A percentile compares a stretch with the other conserved stretches of the same genome.
phyloP scores from a whole-genome alignment of 2,888 invertebrate genomes.

The Theristus sp. region DNA sequence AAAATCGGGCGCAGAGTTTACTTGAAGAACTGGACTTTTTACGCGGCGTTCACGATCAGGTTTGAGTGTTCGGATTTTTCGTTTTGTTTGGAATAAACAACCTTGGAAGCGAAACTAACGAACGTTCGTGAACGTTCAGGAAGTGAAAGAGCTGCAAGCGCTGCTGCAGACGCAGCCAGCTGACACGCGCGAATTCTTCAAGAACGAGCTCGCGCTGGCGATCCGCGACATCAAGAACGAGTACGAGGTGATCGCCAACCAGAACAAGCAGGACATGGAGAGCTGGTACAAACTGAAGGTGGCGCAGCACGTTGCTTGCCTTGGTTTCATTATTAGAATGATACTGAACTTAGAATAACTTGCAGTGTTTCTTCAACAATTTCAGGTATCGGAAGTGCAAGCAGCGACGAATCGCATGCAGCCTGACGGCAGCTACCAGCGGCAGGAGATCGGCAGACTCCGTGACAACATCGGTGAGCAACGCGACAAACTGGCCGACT shows the following conservation, averaged over 20 bases:
- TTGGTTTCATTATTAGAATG: background rate
- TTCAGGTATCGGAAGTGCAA: conserved; percentile 27
- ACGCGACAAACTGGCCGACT: conserved; percentile 28
- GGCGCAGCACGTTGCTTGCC: too few relatives aligned
- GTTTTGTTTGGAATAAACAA: background rate
- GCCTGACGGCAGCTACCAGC: conserved; percentile 32
- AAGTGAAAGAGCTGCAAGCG: conserved; percentile 28
- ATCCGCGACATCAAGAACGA: conserved; percentile 36
- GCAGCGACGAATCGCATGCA: conserved; percentile 21
- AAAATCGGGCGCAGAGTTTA: background rate
- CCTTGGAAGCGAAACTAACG: too few relatives aligned
- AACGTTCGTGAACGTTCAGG: conserved; percentile 17
- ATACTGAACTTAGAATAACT: background rate
- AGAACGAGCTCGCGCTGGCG: conserved; percentile 37
- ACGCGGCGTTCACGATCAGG: background rate
- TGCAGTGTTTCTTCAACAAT: too few relatives aligned
- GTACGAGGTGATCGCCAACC: conserved; percentile 34
- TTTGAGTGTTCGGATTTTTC: background rate
- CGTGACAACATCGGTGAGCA: conserved; percentile 28
- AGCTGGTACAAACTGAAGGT: conserved; percentile 39
- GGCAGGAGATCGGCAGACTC: conserved; percentile 33
- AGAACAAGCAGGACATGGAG: conserved; percentile 36
- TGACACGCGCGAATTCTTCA: conserved; percentile 34
- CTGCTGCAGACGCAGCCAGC: conserved; percentile 26
- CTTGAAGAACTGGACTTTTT: background rate